Evolutionary conservation across 2,113 vertebrate species (phyloP).

Genomic region (Leuciscus idus): DNA sequence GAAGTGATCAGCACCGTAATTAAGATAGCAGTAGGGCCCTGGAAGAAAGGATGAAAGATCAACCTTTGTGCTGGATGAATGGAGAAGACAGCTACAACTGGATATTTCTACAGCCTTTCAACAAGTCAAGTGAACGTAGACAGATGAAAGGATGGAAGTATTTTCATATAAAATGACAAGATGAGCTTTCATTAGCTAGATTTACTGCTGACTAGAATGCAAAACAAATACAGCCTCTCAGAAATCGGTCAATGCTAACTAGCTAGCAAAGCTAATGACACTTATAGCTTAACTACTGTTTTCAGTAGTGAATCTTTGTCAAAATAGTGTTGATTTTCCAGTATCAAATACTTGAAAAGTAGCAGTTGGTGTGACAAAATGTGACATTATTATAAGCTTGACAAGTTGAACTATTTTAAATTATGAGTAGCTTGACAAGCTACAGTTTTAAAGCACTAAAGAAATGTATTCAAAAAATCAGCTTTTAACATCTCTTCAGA

Average conservation of each 20-base stretch:
- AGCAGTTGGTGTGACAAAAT: background rate
- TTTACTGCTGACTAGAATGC: background rate
- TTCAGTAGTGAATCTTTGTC: background rate
- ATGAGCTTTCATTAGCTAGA: constrained; percentile 1
- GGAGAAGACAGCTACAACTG: constrained; percentile 58
- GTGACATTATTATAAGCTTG: background rate
- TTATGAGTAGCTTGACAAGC: background rate
- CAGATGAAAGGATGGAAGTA: constrained; percentile 12
- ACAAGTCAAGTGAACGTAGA: constrained; percentile 24
- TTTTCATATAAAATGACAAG: constrained; percentile 19
- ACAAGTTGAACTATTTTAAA: no score
- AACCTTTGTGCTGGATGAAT: constrained; percentile 66
- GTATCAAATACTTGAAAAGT: background rate
- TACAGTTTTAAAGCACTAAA: background rate
- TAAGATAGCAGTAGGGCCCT: constrained; percentile 66
- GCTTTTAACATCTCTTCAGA: background rate
- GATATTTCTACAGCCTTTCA: constrained; percentile 36
- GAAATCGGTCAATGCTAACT: background rate
- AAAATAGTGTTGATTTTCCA: background rate
- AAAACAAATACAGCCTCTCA: background rate
- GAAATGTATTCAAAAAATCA: background rate
- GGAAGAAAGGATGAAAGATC: constrained; percentile 61
- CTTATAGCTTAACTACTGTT: background rate
- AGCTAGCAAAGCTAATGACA: background rate
- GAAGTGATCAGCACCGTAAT: constrained; percentile 73